Evolutionary conservation across 2,113 vertebrate species (phyloP).

Genomic region (Scomber scombrus): DNA sequence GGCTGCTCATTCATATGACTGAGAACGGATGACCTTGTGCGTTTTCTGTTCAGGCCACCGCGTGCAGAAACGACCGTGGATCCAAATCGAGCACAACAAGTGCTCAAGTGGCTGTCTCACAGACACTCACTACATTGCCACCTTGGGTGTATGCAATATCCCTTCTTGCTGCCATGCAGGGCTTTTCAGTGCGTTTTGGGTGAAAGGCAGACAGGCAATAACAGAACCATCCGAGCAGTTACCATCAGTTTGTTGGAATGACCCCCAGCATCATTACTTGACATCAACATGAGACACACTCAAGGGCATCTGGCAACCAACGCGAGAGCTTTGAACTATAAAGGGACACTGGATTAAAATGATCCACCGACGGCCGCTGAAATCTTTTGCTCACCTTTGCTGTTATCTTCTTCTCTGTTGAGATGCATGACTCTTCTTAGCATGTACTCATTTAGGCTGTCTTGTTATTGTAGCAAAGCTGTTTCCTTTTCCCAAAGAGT

Average conservation of each 20-base stretch:
- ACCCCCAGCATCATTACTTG: conserved; percentile 71
- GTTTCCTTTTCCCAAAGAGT: conserved; percentile 60
- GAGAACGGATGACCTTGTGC: conserved; percentile 79
- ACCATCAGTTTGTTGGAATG: conserved; percentile 66
- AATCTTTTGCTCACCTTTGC: conserved; percentile 83
- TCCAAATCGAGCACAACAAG: conserved; percentile 78
- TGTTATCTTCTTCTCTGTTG: conserved; percentile 85
- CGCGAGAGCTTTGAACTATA: conserved; percentile 70
- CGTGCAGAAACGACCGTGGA: conserved; percentile 38
- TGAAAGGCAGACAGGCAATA: conserved; percentile 46
- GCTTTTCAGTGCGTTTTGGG: conserved; percentile 36
- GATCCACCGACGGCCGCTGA: conserved; percentile 31
- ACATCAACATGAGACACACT: conserved; percentile 73
- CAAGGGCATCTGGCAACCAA: conserved; percentile 79
- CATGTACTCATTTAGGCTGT: conserved; percentile 66
- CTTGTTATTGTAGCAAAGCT: conserved; percentile 50
- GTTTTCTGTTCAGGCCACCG: conserved; percentile 69
- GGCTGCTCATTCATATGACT: conserved; percentile 51
- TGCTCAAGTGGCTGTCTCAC: conserved; percentile 66
- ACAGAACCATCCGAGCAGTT: conserved; percentile 42
- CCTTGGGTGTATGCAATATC: conserved; percentile 63
- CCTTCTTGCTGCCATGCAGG: conserved; percentile 23
- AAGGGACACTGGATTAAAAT: conserved; percentile 41
- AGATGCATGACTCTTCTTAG: conserved; percentile 85
- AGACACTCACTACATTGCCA: conserved; percentile 48